Conservation (phyloP, 2,113 vertebrate genomes). For the Cinclus mexicanus region DNA sequence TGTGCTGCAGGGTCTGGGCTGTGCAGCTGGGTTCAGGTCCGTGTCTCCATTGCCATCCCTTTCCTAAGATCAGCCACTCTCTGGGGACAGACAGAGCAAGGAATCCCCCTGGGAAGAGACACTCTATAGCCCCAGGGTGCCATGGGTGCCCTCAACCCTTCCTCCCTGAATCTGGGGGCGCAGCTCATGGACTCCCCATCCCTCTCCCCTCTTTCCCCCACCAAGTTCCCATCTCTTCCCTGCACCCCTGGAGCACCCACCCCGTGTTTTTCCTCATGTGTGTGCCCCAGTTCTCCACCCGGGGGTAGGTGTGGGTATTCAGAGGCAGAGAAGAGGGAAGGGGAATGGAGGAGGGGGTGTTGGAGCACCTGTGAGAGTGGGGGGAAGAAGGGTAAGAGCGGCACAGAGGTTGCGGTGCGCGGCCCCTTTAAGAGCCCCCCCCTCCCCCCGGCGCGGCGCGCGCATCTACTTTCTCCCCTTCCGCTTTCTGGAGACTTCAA, state of each 20-base stretch:
- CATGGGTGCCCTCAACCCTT: not conserved
- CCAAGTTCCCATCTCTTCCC: not conserved
- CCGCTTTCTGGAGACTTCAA: not conserved
- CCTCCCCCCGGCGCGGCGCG: not conserved
- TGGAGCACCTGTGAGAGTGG: not conserved
- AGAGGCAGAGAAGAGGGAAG: not conserved
- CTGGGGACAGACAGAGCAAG: not conserved
- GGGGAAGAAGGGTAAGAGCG: not conserved
- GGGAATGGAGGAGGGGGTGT: fast-evolving
- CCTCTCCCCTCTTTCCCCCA: not conserved
- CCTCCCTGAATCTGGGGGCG: not conserved
- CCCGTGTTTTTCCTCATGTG: not conserved
- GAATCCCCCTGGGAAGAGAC: not conserved
- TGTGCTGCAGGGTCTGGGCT: fast-evolving
- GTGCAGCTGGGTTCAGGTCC: not conserved
- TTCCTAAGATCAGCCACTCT: no score
- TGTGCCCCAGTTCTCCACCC: not conserved
- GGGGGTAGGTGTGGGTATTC: fast-evolving
- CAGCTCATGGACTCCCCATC: not conserved
- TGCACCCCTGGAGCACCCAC: not conserved
- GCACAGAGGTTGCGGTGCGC: not conserved
- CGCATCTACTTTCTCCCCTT: not conserved
- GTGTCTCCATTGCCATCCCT: not conserved
- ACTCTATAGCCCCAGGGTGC: not conserved
- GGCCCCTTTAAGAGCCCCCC: not conserved